Evolutionary conservation across 1,140 invertebrate genomes (phyloP).

Genomic region (Stenopsyche tienmushanensis): DNA sequence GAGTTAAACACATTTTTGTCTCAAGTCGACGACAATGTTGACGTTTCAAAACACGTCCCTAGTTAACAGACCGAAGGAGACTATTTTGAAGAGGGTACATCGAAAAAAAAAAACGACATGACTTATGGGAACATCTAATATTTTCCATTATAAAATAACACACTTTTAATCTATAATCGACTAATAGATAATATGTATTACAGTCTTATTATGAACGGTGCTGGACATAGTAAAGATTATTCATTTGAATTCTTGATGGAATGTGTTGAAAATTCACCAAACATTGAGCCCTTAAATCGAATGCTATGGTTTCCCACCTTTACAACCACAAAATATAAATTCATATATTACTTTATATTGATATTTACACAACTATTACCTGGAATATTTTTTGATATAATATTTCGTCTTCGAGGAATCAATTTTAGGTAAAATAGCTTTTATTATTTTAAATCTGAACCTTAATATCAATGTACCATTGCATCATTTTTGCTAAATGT

Average conservation of each 20-base stretch:
- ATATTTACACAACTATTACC: conserved; percentile 29
- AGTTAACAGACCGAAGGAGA: too few species aligned
- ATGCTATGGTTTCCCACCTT: conserved; percentile 24
- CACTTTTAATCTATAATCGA: too few species aligned
- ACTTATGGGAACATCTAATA: too few species aligned
- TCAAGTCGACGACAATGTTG: too few species aligned
- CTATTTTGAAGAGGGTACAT: too few species aligned
- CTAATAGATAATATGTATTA: too few species aligned
- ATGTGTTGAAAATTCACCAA: neutral
- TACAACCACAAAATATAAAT: conserved; percentile 14
- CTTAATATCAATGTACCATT: too few species aligned
- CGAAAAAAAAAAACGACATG: too few species aligned
- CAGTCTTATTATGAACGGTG: neutral
- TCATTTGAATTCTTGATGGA: neutral
- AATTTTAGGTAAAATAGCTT: neutral
- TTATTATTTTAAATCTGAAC: neutral
- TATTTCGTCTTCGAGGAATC: neutral
- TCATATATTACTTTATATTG: conserved; percentile 6
- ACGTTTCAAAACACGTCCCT: too few species aligned
- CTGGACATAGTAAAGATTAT: neutral
- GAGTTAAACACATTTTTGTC: too few species aligned
- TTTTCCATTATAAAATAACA: too few species aligned
- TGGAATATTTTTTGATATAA: conserved; percentile 10
- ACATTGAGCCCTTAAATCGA: neutral
- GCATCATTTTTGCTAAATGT: too few species aligned